Percentiles rank a stretch among this genome's conserved stretches.
These are phyloP conservation scores for Varanus salvator DNA, from an alignment of 2,113 vertebrate genomes.

Conservation along the genomic window DNA sequence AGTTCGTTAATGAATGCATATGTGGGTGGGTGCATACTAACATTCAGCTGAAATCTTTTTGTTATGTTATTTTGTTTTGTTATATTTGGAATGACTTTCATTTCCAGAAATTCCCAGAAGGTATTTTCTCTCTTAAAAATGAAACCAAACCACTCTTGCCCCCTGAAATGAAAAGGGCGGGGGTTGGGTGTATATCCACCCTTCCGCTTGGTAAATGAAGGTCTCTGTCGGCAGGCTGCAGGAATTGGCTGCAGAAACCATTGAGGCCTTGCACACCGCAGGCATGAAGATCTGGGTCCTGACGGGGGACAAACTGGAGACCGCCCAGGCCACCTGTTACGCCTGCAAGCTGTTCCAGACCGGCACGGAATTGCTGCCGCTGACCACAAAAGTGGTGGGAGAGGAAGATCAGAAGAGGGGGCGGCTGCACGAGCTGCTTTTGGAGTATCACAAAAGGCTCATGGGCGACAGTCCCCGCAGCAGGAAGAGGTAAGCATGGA, in stretches of 20 bases:
- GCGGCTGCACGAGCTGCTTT: conserved; percentile 87
- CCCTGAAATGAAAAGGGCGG: neutral
- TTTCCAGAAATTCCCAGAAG: neutral
- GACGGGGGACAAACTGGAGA: conserved; percentile 98
- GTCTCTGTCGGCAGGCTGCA: conserved; percentile 83
- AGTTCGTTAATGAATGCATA: neutral
- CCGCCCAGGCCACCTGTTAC: conserved; percentile 96
- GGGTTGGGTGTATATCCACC: no score
- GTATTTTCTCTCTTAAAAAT: neutral
- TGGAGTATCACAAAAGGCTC: conserved; percentile 91
- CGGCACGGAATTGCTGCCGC: conserved; percentile 91
- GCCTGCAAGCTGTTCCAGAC: conserved; percentile 94
- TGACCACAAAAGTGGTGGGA: conserved; percentile 87
- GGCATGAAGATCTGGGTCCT: conserved; percentile 98
- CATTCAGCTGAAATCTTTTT: neutral
- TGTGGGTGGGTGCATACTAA: neutral
- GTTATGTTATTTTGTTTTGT: no score
- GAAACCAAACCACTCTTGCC: neutral
- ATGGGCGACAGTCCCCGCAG: conserved; percentile 85
- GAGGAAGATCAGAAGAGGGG: conserved; percentile 83
- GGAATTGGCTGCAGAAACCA: conserved; percentile 93
- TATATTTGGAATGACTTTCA: neutral
- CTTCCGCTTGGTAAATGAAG: neutral
- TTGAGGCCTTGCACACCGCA: conserved; percentile 92
- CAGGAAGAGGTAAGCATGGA: conserved; percentile 45